Base-by-base conservation (phyloP, 2,113 vertebrate species). In the Zingel zingel region DNA sequence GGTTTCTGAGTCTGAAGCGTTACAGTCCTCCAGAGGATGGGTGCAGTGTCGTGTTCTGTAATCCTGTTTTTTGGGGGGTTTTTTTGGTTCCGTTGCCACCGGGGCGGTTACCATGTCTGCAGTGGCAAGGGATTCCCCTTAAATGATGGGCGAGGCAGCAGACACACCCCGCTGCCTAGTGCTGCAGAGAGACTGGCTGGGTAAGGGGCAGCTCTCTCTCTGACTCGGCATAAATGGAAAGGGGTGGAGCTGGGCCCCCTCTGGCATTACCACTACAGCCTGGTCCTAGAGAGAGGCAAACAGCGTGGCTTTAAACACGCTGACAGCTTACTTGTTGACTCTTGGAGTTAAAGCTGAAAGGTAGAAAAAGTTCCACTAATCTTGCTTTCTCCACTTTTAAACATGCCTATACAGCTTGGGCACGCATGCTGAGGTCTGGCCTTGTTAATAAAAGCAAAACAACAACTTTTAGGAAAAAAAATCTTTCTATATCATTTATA, bases 151-250 rank as follows among this genome's bases (percentile, higher is more conserved):
- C 85, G 90, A 89, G 91, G 90, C 91, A 87, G 81, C 77, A 86
- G 94, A 94, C 94, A 95, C 94, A 93, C 93, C 92, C 92, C 81
- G 19, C 77, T 91, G 85, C 79, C 90, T 78, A 84, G 75, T 90
- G 87, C 92, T 93, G 88, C 93, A 91, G 83, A 88, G 89, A 87
- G 77, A 86, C 86, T 79, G 75, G 86, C 86, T 84, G 89, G 81
- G 88, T 79, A 83, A 88, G 88, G 86, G 88, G 79, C 83, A 87
- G 85, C 86, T 71, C 78, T 68, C 83, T 70, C 82, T 90, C 92
- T 94, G 93, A 93, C 94, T 93, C 79, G 79, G 90, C 94, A 93
- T n/a, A 87, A 93, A 93, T 78, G 27, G 79, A 76, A 25, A 84
- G 81, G 82, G 92, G 90, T 81, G 92, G 92, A 88, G 90, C 83